Evolutionary conservation across 2,113 vertebrate species (phyloP), one percentile per base, ranked within the genome.

Genomic region (Embiotoca jacksoni): DNA sequence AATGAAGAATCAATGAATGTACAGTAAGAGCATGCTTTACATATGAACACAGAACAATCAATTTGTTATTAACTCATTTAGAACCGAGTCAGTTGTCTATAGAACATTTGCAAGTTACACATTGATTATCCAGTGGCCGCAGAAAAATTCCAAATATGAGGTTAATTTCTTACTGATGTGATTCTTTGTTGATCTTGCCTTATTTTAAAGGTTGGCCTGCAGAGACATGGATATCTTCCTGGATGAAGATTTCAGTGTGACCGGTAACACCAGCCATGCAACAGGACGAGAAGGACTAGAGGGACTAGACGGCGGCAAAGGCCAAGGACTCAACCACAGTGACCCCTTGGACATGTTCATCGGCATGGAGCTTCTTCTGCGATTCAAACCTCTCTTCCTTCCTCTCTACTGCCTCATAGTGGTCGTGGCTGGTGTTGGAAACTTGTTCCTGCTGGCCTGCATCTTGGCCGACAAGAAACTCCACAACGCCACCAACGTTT

Each of bases 401-500:
- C 94, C 94, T 6, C 93, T 95, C 60, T 96, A 96, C 91, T 86
- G 83, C 76, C 81, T 94, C 14, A 75, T 96, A 15, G 93, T 95
- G 74, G 89, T 80, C 0, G 93, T 96, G 47, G 95, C 95, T 5
- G 92, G 92, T 6, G 84, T 94, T 3, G 95, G 95, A 54, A 96
- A 95, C 72, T 74, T 84, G 33, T 92, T 94, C 85, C 85, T 96
- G 50, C 75, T 95, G 64, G 92, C 89, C 44, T 95, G 95, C 73
- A 95, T 96, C 54, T 39, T 93, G 47, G 70, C 72, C 0, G 94
- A 95, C 87, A 93, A 93, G 82, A 95, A 95, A 68, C 94, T 96
- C 41, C 95, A 96, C 91, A 95, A 95, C 7, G 93, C 94, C 82
- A 95, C 94, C 73, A 95, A 96, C 86, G 85, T 95, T 85, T 96